Percentiles rank a stretch among this genome's conserved stretches.
Evolutionary conservation across 2,113 vertebrate genomes (phyloP).

Genomic region (Plecotus auritus): DNA sequence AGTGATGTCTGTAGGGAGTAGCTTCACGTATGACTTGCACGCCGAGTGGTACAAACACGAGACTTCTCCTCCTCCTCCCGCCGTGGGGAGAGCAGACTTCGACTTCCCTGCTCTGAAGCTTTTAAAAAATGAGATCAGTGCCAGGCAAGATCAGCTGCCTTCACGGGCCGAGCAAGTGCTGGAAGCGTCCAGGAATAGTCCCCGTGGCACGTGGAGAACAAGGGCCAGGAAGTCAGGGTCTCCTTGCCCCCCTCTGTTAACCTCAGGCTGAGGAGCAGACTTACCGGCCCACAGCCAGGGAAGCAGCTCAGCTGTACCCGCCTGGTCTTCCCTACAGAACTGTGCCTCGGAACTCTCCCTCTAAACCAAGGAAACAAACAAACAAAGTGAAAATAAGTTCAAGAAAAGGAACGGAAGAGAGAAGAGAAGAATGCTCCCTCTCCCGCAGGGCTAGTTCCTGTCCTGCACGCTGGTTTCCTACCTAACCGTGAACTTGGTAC

Average conservation of each 20-base stretch:
- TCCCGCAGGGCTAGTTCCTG: constrained; percentile 20
- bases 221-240: neutral
- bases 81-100: neutral
- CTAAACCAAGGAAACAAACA: too few species aligned
- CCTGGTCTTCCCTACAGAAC: constrained; percentile 67
- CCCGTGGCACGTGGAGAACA: neutral
- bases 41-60: neutral
- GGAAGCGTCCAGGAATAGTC: neutral
- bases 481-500: constrained; percentile 3
- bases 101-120: neutral
- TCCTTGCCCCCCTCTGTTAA: neutral
- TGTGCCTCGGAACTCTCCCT: constrained; percentile 77
- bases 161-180: constrained; percentile 19
- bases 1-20: neutral
- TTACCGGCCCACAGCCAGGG: neutral
- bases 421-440: neutral
- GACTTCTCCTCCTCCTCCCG: neutral
- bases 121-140: constrained; percentile 16
- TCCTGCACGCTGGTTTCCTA: constrained; percentile 45
- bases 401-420: too few species aligned
- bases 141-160: neutral
- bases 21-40: constrained; percentile 6
- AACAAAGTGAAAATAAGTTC: too few species aligned
- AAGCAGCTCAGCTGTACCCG: constrained; percentile 7
- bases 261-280: neutral